Evolutionary conservation across 2,797 vertebrate genomes (phyloP), one percentile per base, ranked within the genome.

Genomic region (Phyllotis vaccarum): DNA sequence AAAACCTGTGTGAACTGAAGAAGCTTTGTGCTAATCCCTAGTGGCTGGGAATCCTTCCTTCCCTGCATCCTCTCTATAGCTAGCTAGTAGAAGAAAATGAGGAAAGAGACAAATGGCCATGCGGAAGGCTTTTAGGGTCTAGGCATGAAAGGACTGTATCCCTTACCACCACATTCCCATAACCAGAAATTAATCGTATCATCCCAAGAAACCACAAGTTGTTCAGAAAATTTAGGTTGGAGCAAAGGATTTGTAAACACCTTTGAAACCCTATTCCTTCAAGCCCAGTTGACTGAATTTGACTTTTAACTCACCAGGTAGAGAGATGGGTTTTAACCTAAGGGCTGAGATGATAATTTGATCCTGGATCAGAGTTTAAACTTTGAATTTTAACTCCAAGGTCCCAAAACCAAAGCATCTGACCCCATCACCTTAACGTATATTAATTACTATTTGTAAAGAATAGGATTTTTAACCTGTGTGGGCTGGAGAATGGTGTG

Each of bases 181-280:
- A 80, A n/a, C 85, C 66, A 68, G 49, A 90, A 85, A 87, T 87
- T 37, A 93, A 58, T 76, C 46, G 78, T 0, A 43, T 43, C 74
- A 22, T 54, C 22, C 80, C 76, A 81, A 43, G 24, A 81, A 85
- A 79, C 88, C n/a, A 9, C 5, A 93, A 91, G 24, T 4, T n/a
- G 1, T 37, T 46, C 66, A 31, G 29, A 60, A 91, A 96, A 87
- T 60, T 16, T 94, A 81, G 56, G 34, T 66, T 78, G n/a, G 34
- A 70, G 86, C 49, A 40, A 90, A 43, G 13, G 34, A 96, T 95
- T 96, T 56, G 56, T 81, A 68, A 85, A 88, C 72, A 24, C 74
- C 60, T 78, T 96, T 90, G 88, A 93, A 96, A 95, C 31, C 24
- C 29, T 90, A 79, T 79, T 56, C 54, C 85, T 37, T 88, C 74